Evolutionary conservation across 2,113 vertebrate species (phyloP).

Genomic region (Alethe castanea): DNA sequence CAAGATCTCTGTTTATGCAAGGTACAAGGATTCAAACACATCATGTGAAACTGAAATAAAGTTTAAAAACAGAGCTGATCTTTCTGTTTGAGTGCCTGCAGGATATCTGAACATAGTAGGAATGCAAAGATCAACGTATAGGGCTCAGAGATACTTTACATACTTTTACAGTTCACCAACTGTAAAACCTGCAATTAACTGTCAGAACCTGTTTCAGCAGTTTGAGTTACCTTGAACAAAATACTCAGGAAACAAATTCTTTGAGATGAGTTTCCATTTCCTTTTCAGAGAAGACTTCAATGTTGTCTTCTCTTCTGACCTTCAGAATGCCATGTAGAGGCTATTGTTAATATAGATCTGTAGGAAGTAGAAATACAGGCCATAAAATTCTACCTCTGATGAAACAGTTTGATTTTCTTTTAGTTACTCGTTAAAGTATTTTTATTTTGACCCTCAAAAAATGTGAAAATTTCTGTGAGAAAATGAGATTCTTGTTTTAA

Average conservation of each 20-base stretch:
- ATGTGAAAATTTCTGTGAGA: neutral
- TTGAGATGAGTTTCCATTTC: neutral
- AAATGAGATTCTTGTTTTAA: neutral
- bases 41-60: neutral
- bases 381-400: neutral
- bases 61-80: neutral
- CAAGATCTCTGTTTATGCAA: neutral
- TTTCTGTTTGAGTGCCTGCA: neutral
- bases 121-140: neutral
- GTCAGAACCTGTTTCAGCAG: neutral
- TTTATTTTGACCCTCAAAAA: neutral
- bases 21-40: neutral
- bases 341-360: neutral
- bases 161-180: neutral
- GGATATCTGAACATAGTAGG: neutral
- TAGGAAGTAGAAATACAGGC: neutral
- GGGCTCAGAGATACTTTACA: neutral
- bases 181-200: neutral
- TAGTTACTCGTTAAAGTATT: neutral
- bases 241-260: neutral
- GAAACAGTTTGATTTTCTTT: neutral
- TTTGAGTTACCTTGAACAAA: neutral
- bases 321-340: neutral
- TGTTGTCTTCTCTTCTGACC: neutral
- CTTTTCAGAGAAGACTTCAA: neutral